Conservation (phyloP, 2,113 vertebrate genomes). For the Hiodon alosoides region DNA sequence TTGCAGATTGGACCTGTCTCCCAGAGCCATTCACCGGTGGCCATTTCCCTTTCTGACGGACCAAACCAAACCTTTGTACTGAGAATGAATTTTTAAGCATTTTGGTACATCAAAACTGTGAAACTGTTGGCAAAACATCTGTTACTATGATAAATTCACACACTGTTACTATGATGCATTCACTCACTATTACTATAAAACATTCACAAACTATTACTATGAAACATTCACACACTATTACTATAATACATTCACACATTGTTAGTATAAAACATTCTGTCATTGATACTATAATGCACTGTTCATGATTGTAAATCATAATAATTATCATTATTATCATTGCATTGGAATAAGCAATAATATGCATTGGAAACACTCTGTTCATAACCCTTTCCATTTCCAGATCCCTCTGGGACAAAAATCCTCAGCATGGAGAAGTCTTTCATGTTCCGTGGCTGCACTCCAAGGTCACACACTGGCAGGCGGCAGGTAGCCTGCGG, state of each 20-base stretch:
- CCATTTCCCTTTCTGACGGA: slow-evolving; percentile 9
- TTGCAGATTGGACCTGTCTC: not conserved
- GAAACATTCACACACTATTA: no score
- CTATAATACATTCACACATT: no score
- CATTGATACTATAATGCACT: no score
- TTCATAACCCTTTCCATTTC: not conserved
- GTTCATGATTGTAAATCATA: no score
- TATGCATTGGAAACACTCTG: not conserved
- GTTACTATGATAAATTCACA: no score
- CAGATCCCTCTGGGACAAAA: not conserved
- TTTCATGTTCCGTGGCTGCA: slow-evolving; percentile 15
- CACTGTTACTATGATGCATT: no score
- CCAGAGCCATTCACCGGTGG: slow-evolving; percentile 3
- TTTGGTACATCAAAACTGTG: not conserved
- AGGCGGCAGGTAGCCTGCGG: slow-evolving; percentile 16
- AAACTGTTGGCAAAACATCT: no score
- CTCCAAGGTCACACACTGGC: slow-evolving; percentile 7
- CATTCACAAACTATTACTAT: no score
- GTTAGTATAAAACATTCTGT: no score
- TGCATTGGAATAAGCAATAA: not conserved
- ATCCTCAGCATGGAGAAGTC: slow-evolving; percentile 2
- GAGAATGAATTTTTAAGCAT: not conserved
- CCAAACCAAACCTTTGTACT: not conserved
- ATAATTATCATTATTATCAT: no score
- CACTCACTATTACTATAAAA: no score